These are phyloP conservation scores for Platyscapa corneri DNA, from an alignment of 1,140 invertebrate species.

Conservation along the genomic window DNA sequence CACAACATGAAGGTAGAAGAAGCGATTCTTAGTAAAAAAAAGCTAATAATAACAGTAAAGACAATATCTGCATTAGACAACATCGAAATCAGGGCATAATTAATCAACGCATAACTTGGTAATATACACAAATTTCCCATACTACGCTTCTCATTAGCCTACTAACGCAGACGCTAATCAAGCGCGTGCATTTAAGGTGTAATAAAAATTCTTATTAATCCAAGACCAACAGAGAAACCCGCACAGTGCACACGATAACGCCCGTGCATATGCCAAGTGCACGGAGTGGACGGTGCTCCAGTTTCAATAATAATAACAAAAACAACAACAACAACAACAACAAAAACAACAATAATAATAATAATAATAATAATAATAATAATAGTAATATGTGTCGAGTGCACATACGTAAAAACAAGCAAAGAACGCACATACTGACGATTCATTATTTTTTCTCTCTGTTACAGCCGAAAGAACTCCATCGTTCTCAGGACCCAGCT, in stretches of 20 bases:
- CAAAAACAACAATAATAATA: neutral
- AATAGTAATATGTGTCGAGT: neutral
- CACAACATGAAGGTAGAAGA: neutral
- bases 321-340: neutral
- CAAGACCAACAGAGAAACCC: neutral
- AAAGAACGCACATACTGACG: neutral
- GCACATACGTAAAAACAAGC: neutral
- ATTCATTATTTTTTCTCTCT: constrained; percentile 71
- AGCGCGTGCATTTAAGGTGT: neutral
- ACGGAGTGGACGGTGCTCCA: constrained; percentile 28
- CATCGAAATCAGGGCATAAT: neutral
- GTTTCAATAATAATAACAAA: neutral
- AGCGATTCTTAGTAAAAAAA: neutral
- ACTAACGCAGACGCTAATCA: neutral
- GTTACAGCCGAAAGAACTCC: constrained; percentile 95
- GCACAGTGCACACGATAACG: neutral
- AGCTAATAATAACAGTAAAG: neutral
- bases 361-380: neutral
- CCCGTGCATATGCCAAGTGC: neutral
- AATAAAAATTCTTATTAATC: constrained; percentile 31
- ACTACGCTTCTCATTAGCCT: constrained; percentile 17
- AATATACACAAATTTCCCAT: neutral
- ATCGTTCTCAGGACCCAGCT: constrained; percentile 97
- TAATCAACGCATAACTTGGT: neutral
- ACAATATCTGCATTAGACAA: neutral